Conservation (phyloP, 2,888 invertebrate genomes). For the Empis stercorea region DNA sequence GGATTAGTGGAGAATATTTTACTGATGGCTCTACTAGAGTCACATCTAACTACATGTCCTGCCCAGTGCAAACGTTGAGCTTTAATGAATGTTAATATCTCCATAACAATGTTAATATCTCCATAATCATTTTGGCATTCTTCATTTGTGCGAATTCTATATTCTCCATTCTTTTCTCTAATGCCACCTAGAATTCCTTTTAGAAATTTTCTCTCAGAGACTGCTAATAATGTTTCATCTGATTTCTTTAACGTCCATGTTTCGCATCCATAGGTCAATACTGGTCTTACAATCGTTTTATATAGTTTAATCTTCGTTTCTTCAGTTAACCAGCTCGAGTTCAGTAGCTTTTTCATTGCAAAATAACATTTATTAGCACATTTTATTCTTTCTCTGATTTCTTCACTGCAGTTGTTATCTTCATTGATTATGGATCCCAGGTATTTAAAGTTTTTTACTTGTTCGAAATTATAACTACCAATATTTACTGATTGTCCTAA, state of each 20-base stretch:
- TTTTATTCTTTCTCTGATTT: neutral
- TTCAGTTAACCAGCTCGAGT: neutral
- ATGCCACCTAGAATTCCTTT: no score
- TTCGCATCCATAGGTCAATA: neutral
- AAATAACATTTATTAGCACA: neutral
- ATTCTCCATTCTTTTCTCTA: neutral
- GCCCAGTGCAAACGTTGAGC: no score
- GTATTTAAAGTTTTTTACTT: neutral
- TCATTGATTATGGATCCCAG: neutral
- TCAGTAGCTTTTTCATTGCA: neutral
- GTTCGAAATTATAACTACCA: no score
- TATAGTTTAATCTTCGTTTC: neutral
- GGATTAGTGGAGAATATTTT: neutral
- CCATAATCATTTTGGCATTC: neutral
- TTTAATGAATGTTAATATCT: neutral
- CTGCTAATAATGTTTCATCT: neutral
- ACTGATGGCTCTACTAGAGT: no score
- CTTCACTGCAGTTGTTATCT: neutral
- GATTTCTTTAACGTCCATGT: neutral
- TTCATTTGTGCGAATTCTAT: neutral
- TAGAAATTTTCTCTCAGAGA: no score
- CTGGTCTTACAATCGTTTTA: neutral
- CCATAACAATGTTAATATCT: neutral
- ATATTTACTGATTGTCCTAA: neutral
- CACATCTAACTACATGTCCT: no score